A percentile compares a stretch with the other conserved stretches of the same genome.
Conservation (phyloP, 2,797 vertebrate species). For the Bradypodion ventrale region DNA sequence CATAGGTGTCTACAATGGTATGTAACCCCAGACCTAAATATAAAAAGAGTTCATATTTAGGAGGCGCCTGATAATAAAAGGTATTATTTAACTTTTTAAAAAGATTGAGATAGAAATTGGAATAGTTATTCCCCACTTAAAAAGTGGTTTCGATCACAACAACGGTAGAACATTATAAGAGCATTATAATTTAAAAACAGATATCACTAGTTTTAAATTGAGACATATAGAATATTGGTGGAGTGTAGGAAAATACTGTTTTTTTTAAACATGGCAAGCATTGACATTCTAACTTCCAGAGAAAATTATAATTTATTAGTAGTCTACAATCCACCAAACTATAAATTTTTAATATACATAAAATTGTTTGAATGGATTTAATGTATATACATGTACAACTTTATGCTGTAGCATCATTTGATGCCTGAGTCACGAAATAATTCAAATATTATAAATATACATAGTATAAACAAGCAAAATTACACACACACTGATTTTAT, state of each 20-base stretch:
- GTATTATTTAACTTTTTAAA: conserved; percentile 40
- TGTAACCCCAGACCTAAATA: conserved; percentile 50
- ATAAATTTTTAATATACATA: conserved; percentile 77
- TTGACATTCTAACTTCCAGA: conserved; percentile 69
- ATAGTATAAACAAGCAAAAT: conserved; percentile 72
- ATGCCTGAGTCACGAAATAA: conserved; percentile 76
- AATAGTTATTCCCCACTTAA: conserved; percentile 66
- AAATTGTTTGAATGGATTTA: conserved; percentile 69
- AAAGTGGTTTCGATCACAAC: conserved; percentile 58
- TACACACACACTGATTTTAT: conserved; percentile 62
- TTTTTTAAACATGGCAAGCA: conserved; percentile 74
- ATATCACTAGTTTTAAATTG: conserved; percentile 62
- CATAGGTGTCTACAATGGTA: conserved; percentile 46
- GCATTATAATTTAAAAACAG: conserved; percentile 65
- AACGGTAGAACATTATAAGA: conserved; percentile 56
- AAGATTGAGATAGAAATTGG: conserved; percentile 47
- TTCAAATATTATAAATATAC: conserved; percentile 68
- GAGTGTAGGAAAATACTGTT: conserved; percentile 81
- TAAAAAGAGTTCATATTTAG: conserved; percentile 63
- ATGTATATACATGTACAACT: conserved; percentile 74
- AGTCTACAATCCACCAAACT: conserved; percentile 72
- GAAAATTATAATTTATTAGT: conserved; percentile 69
- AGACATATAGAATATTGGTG: conserved; percentile 76
- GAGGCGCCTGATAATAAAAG: conserved; percentile 54
- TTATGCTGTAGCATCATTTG: conserved; percentile 76